Base-by-base conservation (phyloP, 2,797 vertebrate genomes). In the Microhierax caerulescens region DNA sequence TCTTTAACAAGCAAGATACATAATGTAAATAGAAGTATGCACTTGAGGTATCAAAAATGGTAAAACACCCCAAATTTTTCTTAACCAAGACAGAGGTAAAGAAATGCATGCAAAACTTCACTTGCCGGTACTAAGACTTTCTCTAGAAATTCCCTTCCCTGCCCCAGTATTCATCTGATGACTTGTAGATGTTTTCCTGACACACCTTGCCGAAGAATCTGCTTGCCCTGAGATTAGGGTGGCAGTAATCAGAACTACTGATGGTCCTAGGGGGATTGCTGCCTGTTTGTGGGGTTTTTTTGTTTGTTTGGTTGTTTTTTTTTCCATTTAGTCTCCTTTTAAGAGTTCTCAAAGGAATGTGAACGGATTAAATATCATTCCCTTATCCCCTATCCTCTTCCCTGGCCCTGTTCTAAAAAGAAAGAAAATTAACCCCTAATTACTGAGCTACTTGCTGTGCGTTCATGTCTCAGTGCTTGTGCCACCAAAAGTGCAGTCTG, bases 191-290 rank as follows among this genome's bases (percentile, higher is more conserved):
- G 28, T 79, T 89, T 87, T 92, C 21, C 47, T 89, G 92, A 96
- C 95, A 90, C 95, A 93, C 94, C 93, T 96, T 91, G 51, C 77
- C 86, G 70, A 96, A 56, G 95, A 97, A 96, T 93, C 95, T 85
- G 86, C 74, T 59, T 92, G 59, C 59, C 47, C 39, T 36, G n/a
- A 81, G 63, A 93, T 95, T 43, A 91, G 84, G n/a, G 36, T 74
- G 91, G 77, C 32, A 60, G 59, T 91, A 82, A 56, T 76, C 54
- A 73, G 69, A 91, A 64, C 15, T 61, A 30, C 23, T n/a, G 25
- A 56, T 85, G 39, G 10, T 86, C 22, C 34, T 43, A 47, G 13
- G 13, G 43, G 6, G 9, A 2, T 30, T 47, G n/a, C 27, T 74
- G 16, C 5, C 21, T 54, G 39, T 74, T 54, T 54, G 37, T 39